These are phyloP conservation scores for Zygothrica quintamaculata DNA, from an alignment of 2,888 invertebrate genomes.

Conservation along the genomic window DNA sequence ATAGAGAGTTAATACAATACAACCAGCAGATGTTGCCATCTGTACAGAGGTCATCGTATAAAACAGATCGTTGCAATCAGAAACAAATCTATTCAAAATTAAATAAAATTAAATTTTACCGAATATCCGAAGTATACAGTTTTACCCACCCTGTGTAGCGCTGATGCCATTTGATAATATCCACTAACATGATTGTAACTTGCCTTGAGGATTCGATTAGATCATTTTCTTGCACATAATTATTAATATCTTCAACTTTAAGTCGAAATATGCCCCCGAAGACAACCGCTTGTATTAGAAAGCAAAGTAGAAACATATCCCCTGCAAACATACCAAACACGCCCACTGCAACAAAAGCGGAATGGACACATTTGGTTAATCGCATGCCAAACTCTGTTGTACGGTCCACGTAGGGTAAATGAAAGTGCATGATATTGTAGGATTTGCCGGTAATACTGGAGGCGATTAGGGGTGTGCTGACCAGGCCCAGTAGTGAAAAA, in stretches of 20 bases:
- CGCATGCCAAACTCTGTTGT: no score
- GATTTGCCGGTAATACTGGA: slow-evolving; percentile 21
- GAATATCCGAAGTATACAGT: no score
- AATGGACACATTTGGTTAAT: slow-evolving; percentile 50
- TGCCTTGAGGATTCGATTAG: fast-evolving
- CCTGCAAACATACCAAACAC: slow-evolving; percentile 62
- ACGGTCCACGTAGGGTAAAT: slow-evolving; percentile 59
- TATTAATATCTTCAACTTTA: slow-evolving; percentile 57
- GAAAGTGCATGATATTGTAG: slow-evolving; percentile 58
- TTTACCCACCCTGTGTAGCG: slow-evolving; percentile 25
- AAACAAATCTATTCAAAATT: slow-evolving; percentile 40
- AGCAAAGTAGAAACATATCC: slow-evolving; percentile 54
- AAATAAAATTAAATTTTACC: no score
- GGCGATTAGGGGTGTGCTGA: slow-evolving; percentile 19
- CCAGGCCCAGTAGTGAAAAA: slow-evolving; percentile 12
- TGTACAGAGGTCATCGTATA: slow-evolving; percentile 51
- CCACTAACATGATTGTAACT: background rate
- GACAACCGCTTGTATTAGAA: slow-evolving; percentile 48
- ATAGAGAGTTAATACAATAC: slow-evolving; percentile 61
- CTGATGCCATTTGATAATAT: slow-evolving; percentile 23
- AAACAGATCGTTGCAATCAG: slow-evolving; percentile 51
- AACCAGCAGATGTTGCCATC: slow-evolving; percentile 45
- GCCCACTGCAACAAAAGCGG: slow-evolving; percentile 31
- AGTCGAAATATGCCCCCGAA: slow-evolving; percentile 57
- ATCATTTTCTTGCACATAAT: no score